These are phyloP conservation scores for Diuraphis noxia DNA, from an alignment of 1,140 invertebrate genomes.

Conservation along the genomic window DNA sequence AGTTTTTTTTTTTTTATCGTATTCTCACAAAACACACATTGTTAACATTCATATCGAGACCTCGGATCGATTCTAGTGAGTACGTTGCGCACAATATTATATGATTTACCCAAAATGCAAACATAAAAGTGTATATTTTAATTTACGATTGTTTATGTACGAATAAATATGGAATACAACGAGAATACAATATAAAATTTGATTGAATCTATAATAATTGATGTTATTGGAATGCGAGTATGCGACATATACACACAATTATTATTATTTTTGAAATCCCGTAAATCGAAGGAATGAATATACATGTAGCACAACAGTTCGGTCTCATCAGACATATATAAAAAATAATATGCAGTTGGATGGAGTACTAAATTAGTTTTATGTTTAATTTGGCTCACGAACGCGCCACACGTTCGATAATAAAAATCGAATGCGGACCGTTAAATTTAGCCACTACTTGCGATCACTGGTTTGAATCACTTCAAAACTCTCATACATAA, in stretches of 20 bases:
- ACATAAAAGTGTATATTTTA: neutral
- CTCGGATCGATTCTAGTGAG: neutral
- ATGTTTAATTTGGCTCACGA: conserved; percentile 24
- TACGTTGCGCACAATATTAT: too few relatives aligned
- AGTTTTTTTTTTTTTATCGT: neutral
- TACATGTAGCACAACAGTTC: neutral
- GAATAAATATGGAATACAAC: too few relatives aligned
- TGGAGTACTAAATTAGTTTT: neutral
- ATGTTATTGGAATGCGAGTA: neutral
- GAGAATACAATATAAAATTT: neutral
- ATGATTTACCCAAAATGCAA: neutral
- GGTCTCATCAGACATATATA: neutral
- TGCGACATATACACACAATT: neutral
- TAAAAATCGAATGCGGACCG: neutral
- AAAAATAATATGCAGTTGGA: neutral
- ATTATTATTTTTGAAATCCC: neutral
- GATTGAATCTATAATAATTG: neutral
- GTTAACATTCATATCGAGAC: neutral
- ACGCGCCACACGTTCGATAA: neutral
- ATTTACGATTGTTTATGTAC: neutral
- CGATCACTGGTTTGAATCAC: conserved; percentile 22
- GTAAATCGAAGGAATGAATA: neutral
- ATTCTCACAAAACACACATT: neutral
- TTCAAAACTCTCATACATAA: conserved; percentile 1
- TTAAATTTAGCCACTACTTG: conserved; percentile 28